A percentile compares a stretch with the other conserved stretches of the same genome.
Conservation (phyloP, 2,797 vertebrate genomes). For the Urosaurus nigricauda region DNA sequence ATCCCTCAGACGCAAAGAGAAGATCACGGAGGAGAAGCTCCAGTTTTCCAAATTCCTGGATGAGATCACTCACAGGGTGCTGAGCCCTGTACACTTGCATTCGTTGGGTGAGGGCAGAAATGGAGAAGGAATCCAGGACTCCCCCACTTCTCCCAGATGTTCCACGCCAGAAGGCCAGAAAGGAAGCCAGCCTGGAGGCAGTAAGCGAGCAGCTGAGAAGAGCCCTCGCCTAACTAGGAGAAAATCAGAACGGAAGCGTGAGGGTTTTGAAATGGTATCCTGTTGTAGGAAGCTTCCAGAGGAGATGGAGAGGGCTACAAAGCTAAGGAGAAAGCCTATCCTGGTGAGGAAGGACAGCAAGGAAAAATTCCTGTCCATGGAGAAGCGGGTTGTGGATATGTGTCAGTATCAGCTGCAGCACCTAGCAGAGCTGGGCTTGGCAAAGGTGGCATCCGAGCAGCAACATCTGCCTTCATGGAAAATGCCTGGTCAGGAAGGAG, state of each 20-base stretch:
- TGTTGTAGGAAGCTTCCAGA: conserved; percentile 63
- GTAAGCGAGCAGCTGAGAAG: conserved; percentile 52
- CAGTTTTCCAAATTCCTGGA: conserved; percentile 90
- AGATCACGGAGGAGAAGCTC: conserved; percentile 81
- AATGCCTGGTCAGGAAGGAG: conserved; percentile 66
- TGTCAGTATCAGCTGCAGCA: conserved; percentile 69
- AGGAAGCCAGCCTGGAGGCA: conserved; percentile 55
- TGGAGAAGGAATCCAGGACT: conserved; percentile 59
- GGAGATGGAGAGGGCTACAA: conserved; percentile 62
- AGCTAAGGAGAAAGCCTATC: conserved; percentile 62
- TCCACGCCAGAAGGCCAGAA: conserved; percentile 39
- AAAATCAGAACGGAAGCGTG: conserved; percentile 76
- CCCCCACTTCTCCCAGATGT: conserved; percentile 47
- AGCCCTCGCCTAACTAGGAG: conserved; percentile 59
- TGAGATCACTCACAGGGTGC: conserved; percentile 85
- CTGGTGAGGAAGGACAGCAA: conserved; percentile 68
- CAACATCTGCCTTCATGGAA: conserved; percentile 67
- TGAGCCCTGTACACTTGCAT: conserved; percentile 78
- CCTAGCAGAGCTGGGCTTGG: conserved; percentile 61
- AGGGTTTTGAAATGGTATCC: conserved; percentile 46
- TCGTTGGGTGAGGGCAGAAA: conserved; percentile 55
- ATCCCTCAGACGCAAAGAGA: conserved; percentile 68
- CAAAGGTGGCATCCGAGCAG: conserved; percentile 67
- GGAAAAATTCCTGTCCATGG: conserved; percentile 65
- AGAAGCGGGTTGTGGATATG: conserved; percentile 68